A percentile compares a stretch with the other conserved stretches of the same genome.
These are phyloP conservation scores for Zaprionus ornatus DNA, from an alignment of 1,140 invertebrate genomes.

Conservation along the genomic window DNA sequence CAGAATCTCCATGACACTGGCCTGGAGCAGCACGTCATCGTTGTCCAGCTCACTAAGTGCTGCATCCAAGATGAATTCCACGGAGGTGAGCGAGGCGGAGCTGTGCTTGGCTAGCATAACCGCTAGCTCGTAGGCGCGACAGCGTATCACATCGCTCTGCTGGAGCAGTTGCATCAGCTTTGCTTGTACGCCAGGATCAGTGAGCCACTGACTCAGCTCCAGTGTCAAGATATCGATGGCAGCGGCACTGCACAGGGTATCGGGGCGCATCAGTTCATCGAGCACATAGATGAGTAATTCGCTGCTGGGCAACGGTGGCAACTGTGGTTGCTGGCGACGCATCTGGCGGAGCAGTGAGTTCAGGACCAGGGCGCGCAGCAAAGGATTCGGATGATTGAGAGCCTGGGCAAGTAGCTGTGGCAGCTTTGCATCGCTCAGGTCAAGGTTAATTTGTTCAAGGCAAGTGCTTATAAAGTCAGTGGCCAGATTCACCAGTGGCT, in stretches of 20 bases:
- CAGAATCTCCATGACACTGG: conserved; percentile 91
- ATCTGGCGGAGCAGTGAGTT: conserved; percentile 83
- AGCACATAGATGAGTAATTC: conserved; percentile 49
- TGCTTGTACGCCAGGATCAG: conserved; percentile 60
- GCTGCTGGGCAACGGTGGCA: conserved; percentile 33
- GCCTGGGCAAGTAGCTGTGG: conserved; percentile 84
- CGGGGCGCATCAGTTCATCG: conserved; percentile 57
- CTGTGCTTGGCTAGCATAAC: conserved; percentile 87
- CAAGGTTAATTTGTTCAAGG: conserved; percentile 85
- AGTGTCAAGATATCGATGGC: conserved; percentile 62
- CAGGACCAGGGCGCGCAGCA: conserved; percentile 85
- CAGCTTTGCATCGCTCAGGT: conserved; percentile 84
- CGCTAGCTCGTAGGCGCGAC: conserved; percentile 86
- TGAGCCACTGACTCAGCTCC: conserved; percentile 69
- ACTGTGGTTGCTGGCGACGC: conserved; percentile 16
- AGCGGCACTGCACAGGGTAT: conserved; percentile 41
- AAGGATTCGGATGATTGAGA: conserved; percentile 84
- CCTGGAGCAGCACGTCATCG: conserved; percentile 90
- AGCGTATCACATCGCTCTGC: conserved; percentile 65
- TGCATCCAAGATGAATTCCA: conserved; percentile 88
- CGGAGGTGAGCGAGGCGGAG: conserved; percentile 85
- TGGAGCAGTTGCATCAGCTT: conserved; percentile 57
- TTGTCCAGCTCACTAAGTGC: conserved; percentile 88
- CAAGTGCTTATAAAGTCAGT: conserved; percentile 86
- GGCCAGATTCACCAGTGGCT: conserved; percentile 84